These are phyloP conservation scores for Sicus ferrugineus DNA, from an alignment of 2,888 invertebrate species.

Conservation along the genomic window DNA sequence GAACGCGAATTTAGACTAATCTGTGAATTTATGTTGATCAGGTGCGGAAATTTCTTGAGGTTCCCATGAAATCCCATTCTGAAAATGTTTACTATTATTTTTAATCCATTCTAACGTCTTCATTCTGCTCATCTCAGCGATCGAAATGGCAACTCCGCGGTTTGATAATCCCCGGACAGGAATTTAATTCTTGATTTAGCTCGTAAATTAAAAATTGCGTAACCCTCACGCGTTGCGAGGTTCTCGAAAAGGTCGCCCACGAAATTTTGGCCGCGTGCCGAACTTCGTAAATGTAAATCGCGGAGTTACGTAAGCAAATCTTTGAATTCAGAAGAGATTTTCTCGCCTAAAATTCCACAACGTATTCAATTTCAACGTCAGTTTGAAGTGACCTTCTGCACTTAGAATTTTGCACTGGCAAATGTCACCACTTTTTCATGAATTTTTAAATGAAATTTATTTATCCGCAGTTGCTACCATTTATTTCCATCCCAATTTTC, in stretches of 20 bases:
- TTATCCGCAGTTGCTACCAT: background rate
- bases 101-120: too few species aligned
- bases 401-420: background rate
- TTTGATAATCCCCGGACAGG: too few species aligned
- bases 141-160: too few species aligned
- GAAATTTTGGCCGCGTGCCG: background rate
- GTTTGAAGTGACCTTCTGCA: background rate
- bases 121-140: too few species aligned
- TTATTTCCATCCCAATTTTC: background rate
- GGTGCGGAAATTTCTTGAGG: too few species aligned
- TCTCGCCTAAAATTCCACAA: background rate
- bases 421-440: background rate
- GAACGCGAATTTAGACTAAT: too few species aligned
- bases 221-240: constrained; percentile 10
- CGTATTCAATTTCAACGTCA: background rate
- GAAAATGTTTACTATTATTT: too few species aligned
- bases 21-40: too few species aligned
- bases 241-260: background rate
- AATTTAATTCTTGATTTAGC: too few species aligned
- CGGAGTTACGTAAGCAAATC: background rate
- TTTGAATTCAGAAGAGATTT: background rate
- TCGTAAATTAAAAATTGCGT: constrained; percentile 5
- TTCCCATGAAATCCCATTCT: too few species aligned
- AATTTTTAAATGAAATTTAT: constrained; percentile 8
- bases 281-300: background rate